Conservation (phyloP, 2,113 vertebrate genomes). For the Chaetura pelagica region DNA sequence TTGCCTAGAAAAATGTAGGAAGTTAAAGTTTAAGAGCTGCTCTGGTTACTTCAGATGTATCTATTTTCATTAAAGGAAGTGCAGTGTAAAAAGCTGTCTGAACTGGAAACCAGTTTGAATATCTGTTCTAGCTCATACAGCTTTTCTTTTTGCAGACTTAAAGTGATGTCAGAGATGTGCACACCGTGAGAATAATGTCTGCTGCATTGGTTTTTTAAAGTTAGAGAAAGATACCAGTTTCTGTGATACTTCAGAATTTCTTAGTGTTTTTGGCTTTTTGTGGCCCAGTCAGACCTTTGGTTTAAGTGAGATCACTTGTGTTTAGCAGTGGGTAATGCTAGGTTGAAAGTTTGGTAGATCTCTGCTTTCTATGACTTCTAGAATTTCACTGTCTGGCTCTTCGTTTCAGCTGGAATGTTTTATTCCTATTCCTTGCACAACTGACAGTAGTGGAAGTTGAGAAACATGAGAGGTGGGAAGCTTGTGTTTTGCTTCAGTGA, state of each 20-base stretch:
- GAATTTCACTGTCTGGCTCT: conserved; percentile 35
- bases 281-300: background rate
- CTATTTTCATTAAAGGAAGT: background rate
- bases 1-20: background rate
- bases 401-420: conserved; percentile 35
- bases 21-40: background rate
- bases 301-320: background rate
- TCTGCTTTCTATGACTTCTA: conserved; percentile 20
- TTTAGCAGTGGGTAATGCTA: background rate
- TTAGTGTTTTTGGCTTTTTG: background rate
- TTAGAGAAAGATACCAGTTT: background rate
- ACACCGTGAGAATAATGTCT: background rate
- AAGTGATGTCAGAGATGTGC: background rate
- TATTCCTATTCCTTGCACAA: conserved; percentile 21
- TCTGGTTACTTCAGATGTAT: background rate
- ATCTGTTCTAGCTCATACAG: background rate
- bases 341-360: background rate
- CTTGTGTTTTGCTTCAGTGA: conserved; percentile 6
- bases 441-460: conserved; percentile 21
- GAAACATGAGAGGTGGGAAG: background rate
- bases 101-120: background rate
- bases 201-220: rapidly evolving
- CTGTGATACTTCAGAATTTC: background rate
- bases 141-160: background rate
- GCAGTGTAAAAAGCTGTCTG: background rate